Percentiles rank a stretch among this genome's conserved stretches.
Evolutionary conservation across 2,888 invertebrate genomes (phyloP).

Genomic region (Ophion ellenae): DNA sequence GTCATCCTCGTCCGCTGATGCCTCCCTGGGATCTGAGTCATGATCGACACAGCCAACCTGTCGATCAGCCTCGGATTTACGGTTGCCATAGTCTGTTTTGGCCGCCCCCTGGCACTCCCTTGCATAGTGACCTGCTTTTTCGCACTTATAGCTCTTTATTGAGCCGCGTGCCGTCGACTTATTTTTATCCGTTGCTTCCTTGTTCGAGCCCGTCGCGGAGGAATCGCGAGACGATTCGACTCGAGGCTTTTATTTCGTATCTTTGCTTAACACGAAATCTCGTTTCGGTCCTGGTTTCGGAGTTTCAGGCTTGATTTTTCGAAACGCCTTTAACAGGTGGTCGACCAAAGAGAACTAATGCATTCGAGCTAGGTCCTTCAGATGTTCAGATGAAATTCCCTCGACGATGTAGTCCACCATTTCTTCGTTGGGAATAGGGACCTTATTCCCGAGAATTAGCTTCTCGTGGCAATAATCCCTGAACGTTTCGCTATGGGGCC

Average conservation of each 20-base stretch:
- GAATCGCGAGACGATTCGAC: not conserved
- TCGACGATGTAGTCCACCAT: constrained; percentile 64
- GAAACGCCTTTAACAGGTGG: constrained; percentile 51
- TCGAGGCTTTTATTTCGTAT: constrained; percentile 19
- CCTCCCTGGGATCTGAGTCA: too few species aligned
- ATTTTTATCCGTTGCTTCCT: constrained; percentile 4
- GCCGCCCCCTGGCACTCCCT: constrained; percentile 27
- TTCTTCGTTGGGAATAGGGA: constrained; percentile 50
- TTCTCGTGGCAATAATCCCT: constrained; percentile 63
- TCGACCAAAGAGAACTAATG: constrained; percentile 40
- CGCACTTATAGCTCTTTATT: constrained; percentile 50
- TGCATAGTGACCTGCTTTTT: constrained; percentile 34
- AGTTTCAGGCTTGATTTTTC: constrained; percentile 41
- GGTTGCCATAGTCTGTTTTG: not conserved
- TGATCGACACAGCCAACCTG: too few species aligned
- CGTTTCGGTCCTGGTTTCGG: constrained; percentile 18
- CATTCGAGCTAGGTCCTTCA: constrained; percentile 63
- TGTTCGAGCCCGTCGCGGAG: not conserved
- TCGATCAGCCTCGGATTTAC: not conserved
- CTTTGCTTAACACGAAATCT: constrained; percentile 21
- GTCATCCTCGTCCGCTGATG: too few species aligned
- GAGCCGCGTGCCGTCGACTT: constrained; percentile 32
- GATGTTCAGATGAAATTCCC: constrained; percentile 59
- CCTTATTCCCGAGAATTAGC: constrained; percentile 54
- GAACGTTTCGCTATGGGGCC: constrained; percentile 55